Percentiles rank a stretch among this genome's conserved stretches.
Conservation (phyloP, 2,113 vertebrate genomes). For the Nestor notabilis region DNA sequence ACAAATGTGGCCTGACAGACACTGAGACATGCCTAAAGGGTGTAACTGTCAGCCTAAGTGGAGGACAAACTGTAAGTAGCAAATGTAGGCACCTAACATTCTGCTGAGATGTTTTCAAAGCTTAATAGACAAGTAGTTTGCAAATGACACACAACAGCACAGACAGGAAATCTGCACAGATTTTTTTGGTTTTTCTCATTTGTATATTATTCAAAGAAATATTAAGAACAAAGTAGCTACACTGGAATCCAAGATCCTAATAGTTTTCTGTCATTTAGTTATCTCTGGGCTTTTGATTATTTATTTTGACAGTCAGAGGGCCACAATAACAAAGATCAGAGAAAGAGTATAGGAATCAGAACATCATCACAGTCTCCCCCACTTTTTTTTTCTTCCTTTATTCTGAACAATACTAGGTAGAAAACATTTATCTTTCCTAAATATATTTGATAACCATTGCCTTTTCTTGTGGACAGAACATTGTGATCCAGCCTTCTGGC, state of each 20-base stretch:
- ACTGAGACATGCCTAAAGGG: constrained; percentile 86
- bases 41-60: constrained; percentile 74
- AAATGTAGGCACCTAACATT: not conserved
- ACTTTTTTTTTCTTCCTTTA: not conserved
- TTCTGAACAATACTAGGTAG: not conserved
- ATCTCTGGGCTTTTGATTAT: not conserved
- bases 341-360: not conserved
- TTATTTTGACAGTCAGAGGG: not conserved
- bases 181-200: not conserved
- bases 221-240: not conserved
- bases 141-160: not conserved
- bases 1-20: constrained; percentile 82
- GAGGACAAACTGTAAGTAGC: constrained; percentile 76
- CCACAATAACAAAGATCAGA: not conserved
- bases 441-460: not conserved
- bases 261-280: not conserved
- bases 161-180: not conserved
- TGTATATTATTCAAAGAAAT: not conserved
- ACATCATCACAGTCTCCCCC: not conserved
- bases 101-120: not conserved
- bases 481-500: constrained; percentile 79
- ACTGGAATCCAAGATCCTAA: not conserved
- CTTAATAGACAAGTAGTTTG: not conserved
- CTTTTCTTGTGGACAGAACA: constrained; percentile 70
- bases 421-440: not conserved